phyloP scores from a whole-genome alignment of 2,888 invertebrate species.

The Hoplodrina ambigua region DNA sequence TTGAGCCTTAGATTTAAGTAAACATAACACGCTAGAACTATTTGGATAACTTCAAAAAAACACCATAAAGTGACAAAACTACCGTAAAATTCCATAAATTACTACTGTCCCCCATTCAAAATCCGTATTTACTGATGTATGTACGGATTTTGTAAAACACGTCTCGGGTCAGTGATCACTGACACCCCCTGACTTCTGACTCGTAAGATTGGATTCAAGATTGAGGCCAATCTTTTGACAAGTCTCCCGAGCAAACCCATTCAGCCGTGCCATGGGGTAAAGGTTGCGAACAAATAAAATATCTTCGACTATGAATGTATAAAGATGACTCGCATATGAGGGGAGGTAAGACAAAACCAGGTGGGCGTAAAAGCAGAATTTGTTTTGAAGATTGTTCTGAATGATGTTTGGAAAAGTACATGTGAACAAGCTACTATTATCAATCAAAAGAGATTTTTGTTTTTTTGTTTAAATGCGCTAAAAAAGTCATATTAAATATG shows the following conservation, averaged over 20 bases:
- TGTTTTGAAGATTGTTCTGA: slow-evolving; percentile 1
- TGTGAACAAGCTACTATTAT: not conserved
- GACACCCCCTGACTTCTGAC: slow-evolving; percentile 58
- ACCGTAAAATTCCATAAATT: slow-evolving; percentile 14
- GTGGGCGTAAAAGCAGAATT: slow-evolving; percentile 8
- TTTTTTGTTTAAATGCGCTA: too few species aligned
- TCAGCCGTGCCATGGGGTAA: slow-evolving; percentile 50
- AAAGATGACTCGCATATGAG: slow-evolving; percentile 38
- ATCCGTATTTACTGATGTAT: slow-evolving; percentile 47
- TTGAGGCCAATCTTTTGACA: slow-evolving; percentile 63
- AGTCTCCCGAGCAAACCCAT: slow-evolving; percentile 54
- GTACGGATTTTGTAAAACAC: slow-evolving; percentile 56
- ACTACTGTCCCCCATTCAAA: slow-evolving; percentile 8
- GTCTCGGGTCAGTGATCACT: slow-evolving; percentile 57
- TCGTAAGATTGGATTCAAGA: slow-evolving; percentile 64
- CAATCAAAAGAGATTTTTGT: too few species aligned
- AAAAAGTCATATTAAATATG: too few species aligned
- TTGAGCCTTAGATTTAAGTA: too few species aligned
- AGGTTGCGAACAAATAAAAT: slow-evolving; percentile 62
- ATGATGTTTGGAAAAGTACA: not conserved
- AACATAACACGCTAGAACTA: too few species aligned
- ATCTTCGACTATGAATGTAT: slow-evolving; percentile 48
- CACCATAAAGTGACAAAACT: not conserved
- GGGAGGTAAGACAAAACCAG: slow-evolving; percentile 24
- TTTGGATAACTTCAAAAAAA: not conserved